These are phyloP conservation scores for Nyleta sp. DNA, from an alignment of 2,888 invertebrate genomes.

Conservation along the genomic window DNA sequence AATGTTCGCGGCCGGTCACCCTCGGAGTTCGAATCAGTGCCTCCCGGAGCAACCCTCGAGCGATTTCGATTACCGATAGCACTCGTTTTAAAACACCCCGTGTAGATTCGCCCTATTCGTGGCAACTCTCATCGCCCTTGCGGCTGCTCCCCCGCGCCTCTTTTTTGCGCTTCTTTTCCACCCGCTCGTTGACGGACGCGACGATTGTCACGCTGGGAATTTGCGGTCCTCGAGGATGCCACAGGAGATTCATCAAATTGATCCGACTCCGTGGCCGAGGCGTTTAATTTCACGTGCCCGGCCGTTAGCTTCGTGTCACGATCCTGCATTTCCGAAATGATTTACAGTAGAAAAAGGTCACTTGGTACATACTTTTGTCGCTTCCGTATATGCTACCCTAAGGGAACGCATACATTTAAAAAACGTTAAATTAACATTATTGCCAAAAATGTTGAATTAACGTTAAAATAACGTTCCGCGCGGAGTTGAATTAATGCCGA, in stretches of 20 bases:
- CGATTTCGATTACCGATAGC: constrained; percentile 81
- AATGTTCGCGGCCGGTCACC: constrained; percentile 77
- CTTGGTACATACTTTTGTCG: too few relatives aligned
- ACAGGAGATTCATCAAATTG: constrained; percentile 72
- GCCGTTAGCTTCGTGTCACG: constrained; percentile 13
- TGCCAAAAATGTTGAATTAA: too few relatives aligned
- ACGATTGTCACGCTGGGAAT: constrained; percentile 72
- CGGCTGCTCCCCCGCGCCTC: constrained; percentile 59
- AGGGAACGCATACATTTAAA: too few relatives aligned
- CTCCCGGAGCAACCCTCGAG: constrained; percentile 72
- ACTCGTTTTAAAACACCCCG: constrained; percentile 80
- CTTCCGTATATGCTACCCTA: too few relatives aligned
- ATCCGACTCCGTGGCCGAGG: constrained; percentile 36
- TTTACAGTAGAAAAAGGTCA: not conserved
- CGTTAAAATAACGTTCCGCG: too few relatives aligned
- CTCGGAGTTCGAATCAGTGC: constrained; percentile 72
- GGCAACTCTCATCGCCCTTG: constrained; percentile 60
- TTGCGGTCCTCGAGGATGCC: constrained; percentile 72
- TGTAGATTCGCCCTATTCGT: constrained; percentile 74
- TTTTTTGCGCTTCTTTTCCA: constrained; percentile 72
- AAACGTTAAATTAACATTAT: too few relatives aligned
- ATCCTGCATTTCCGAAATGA: constrained; percentile 1
- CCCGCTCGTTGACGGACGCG: constrained; percentile 67
- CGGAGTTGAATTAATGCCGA: too few relatives aligned
- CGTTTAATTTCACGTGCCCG: constrained; percentile 45